Percentiles rank a stretch among this genome's conserved stretches.
phyloP scores from a whole-genome alignment of 1,140 invertebrate species.

The Physella acuta region DNA sequence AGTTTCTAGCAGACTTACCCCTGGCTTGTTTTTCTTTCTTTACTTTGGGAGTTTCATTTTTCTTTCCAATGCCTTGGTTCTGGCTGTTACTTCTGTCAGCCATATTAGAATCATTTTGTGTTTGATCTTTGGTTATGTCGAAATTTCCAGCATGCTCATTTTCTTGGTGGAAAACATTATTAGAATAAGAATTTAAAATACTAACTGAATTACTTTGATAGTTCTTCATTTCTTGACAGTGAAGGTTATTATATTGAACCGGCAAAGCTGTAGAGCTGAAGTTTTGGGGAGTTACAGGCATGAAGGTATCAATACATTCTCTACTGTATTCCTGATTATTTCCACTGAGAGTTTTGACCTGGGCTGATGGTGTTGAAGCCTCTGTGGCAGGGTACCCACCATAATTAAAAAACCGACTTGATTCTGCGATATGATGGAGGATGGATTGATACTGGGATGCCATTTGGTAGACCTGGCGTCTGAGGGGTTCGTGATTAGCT shows the following conservation, averaged over 20 bases:
- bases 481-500: conserved; percentile 1
- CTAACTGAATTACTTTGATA: too few relatives aligned
- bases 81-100: too few relatives aligned
- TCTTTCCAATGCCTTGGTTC: too few relatives aligned
- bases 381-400: neutral
- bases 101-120: too few relatives aligned
- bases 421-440: conserved; percentile 10
- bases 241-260: too few relatives aligned
- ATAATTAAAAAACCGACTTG: conserved; percentile 11
- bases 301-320: neutral
- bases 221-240: too few relatives aligned
- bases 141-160: too few relatives aligned
- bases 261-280: too few relatives aligned
- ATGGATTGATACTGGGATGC: conserved; percentile 17
- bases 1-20: conserved; percentile 4
- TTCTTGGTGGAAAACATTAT: too few relatives aligned
- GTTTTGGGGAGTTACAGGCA: neutral
- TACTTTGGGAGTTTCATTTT: neutral
- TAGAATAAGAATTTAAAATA: too few relatives aligned
- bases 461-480: conserved; percentile 12
- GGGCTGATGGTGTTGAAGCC: neutral
- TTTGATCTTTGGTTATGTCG: too few relatives aligned
- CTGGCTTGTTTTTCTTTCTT: neutral
- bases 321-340: neutral
- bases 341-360: neutral